Evolutionary conservation across 2,888 invertebrate genomes (phyloP).

Genomic region (Leptopilina syphax): DNA sequence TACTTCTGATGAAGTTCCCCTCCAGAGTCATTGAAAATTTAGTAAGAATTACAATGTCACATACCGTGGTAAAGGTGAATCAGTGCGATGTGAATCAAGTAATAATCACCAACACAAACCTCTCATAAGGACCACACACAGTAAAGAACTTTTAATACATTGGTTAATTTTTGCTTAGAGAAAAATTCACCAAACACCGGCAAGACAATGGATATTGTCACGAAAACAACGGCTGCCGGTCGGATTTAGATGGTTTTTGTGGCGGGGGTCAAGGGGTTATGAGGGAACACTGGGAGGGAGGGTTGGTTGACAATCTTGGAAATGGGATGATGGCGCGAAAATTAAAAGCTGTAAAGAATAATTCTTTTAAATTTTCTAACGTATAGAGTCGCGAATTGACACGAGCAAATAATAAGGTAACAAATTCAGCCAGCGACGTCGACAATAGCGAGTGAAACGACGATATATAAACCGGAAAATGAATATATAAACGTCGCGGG

Average conservation of each 20-base stretch:
- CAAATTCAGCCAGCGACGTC: neutral
- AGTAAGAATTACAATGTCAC: neutral
- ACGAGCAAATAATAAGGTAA: neutral
- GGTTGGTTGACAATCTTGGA: neutral
- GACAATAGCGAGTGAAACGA: conserved; percentile 11
- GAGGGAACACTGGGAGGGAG: neutral
- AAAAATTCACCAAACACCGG: conserved; percentile 6
- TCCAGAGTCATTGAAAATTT: neutral
- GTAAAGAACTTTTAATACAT: no score
- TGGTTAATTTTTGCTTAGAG: neutral
- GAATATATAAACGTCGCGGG: conserved; percentile 18
- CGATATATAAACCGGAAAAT: conserved; percentile 23
- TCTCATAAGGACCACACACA: neutral
- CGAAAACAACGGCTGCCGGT: neutral
- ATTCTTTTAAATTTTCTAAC: neutral
- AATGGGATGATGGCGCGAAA: conserved; percentile 7
- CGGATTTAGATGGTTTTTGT: neutral
- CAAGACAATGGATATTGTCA: neutral
- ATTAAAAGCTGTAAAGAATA: neutral
- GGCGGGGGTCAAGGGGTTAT: neutral
- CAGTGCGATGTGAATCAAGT: neutral
- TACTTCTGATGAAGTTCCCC: no score
- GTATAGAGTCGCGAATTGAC: neutral
- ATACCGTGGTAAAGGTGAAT: conserved; percentile 24
- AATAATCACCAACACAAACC: conserved; percentile 24